Base-by-base conservation (phyloP, 2,888 invertebrate species). In the Gymnosoma rotundatum region DNA sequence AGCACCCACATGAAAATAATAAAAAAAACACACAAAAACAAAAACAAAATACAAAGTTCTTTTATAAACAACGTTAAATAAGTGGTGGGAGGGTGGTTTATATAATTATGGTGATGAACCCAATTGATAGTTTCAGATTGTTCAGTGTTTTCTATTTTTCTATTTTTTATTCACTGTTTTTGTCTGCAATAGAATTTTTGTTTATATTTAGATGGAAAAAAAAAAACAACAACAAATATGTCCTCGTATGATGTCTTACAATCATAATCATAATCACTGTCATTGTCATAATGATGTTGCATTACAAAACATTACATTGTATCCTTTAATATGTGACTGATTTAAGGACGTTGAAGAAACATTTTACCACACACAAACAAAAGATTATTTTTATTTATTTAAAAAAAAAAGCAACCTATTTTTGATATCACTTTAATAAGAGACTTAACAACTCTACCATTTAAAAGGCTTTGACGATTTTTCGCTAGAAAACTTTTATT, bases 1-100 rank as follows among this genome's bases (percentile, higher is more conserved):
- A 74, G 76, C 84, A 84, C 85, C 82, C 83, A 83, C 78, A 83
- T 78, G 72, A 48, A 83, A 61, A 66, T 5, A 64, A 16, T 3
- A 42, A 21, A 21, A 54, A 6, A 61, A 45, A 32, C 25, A 25
- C 1, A 25, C 1, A 25, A 25, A 8, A 32, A 56, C 38, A 38
- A 16, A 52, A 73, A 16, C 10, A 61, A 69, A 70, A 5, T 25
- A 16, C 42, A 61, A 69, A 78, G 12, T 38, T 54, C n/a, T 52
- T 45, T 20, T 16, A 56, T 54, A 38, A 52, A 64, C 48, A 61
- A 73, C 8, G 18, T 25, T 25, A 32, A 38, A 54, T 45, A 61
- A 45, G 58, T 21, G 18, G 45, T 10, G 74, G 63, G 67, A 2
- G 52, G 42, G 56, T 45, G 78, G 42, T 76, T 66, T 69, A 50